phyloP scores from a whole-genome alignment of 2,888 invertebrate genomes.

The Ceraclea dissimilis region DNA sequence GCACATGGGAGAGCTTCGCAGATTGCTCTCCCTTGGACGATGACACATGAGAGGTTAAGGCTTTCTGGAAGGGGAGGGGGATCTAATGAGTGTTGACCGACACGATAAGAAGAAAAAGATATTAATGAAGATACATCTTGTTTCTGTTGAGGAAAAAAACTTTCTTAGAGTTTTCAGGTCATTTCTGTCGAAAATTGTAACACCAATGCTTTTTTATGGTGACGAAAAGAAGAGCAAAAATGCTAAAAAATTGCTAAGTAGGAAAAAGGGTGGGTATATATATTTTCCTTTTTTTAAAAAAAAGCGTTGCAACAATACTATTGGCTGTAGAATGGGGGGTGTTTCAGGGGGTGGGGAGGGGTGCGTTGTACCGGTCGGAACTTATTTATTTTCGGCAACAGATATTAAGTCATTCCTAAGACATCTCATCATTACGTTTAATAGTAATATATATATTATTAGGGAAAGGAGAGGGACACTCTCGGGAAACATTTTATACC shows the following conservation, averaged over 20 bases:
- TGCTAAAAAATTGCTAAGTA: constrained; percentile 26
- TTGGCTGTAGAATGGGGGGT: constrained; percentile 1
- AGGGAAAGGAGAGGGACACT: constrained; percentile 3
- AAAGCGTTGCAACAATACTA: constrained; percentile 13
- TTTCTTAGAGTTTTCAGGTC: no score
- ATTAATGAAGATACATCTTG: no score
- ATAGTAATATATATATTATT: constrained; percentile 52
- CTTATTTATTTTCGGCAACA: constrained; percentile 46
- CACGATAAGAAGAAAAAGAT: no score
- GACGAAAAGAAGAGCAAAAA: constrained; percentile 25
- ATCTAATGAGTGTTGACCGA: no score
- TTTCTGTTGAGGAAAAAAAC: no score
- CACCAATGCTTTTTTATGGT: constrained; percentile 20
- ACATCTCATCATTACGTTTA: constrained; percentile 48
- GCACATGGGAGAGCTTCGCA: no score
- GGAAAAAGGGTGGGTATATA: constrained; percentile 26
- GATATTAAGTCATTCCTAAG: constrained; percentile 54
- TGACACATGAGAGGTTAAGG: no score
- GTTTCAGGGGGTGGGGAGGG: constrained; percentile 30
- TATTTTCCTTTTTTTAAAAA: constrained; percentile 11
- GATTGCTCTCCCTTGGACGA: no score
- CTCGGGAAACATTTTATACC: no score
- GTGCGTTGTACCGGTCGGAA: constrained; percentile 20
- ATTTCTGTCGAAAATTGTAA: no score
- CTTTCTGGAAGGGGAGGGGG: no score